Evolutionary conservation across 2,888 invertebrate species (phyloP).

Genomic region (Amblyteles armatorius): DNA sequence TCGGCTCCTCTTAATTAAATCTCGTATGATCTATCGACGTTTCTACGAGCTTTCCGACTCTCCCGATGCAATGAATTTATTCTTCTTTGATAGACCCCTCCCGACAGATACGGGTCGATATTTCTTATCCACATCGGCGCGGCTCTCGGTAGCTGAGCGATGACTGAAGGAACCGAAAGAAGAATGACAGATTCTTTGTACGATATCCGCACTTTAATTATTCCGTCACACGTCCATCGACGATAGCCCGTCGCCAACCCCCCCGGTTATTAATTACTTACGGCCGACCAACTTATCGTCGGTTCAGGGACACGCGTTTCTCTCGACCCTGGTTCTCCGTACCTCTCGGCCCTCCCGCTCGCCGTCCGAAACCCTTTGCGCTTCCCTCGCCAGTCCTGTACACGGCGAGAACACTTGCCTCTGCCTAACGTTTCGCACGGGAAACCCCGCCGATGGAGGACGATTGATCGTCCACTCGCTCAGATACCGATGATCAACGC

Average conservation of each 20-base stretch:
- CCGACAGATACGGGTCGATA: neutral
- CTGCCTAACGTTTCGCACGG: constrained; percentile 42
- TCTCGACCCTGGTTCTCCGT: neutral
- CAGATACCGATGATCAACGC: constrained; percentile 60
- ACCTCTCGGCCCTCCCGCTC: neutral
- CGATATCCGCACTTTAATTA: constrained; percentile 42
- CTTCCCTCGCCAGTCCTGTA: neutral
- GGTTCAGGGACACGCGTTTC: constrained; percentile 58
- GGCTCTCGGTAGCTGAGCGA: neutral
- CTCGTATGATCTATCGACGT: constrained; percentile 53
- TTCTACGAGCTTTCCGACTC: constrained; percentile 23
- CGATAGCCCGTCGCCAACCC: neutral
- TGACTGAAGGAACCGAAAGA: neutral
- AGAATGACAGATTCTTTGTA: neutral
- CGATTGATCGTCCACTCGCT: constrained; percentile 63
- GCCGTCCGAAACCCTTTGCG: constrained; percentile 10
- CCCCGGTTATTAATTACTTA: constrained; percentile 52
- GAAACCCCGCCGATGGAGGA: constrained; percentile 36
- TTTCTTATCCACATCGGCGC: constrained; percentile 11
- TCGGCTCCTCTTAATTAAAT: constrained; percentile 64
- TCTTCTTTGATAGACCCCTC: constrained; percentile 8
- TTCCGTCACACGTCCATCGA: constrained; percentile 29
- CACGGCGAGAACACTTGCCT: constrained; percentile 26
- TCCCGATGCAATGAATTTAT: constrained; percentile 46
- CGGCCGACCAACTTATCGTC: constrained; percentile 50